Conservation (phyloP, 2,113 vertebrate species). For the Labrus mixtus region DNA sequence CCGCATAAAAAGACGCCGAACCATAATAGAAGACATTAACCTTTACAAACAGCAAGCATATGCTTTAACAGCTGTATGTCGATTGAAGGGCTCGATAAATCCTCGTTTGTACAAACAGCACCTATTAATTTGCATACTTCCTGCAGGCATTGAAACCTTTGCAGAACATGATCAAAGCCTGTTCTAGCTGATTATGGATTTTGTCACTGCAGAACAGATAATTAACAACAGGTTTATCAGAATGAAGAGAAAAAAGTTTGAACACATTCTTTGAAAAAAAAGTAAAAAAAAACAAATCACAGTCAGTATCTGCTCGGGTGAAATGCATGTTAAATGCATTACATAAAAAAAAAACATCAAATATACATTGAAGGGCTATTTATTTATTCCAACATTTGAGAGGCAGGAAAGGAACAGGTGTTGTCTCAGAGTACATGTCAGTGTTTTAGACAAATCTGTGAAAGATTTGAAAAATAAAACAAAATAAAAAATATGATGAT, state of each 20-base stretch:
- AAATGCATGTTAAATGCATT: constrained; percentile 20
- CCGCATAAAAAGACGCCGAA: constrained; percentile 9
- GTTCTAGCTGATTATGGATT: constrained; percentile 13
- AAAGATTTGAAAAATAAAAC: constrained; percentile 15
- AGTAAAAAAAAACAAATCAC: constrained; percentile 11
- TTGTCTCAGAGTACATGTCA: constrained; percentile 5
- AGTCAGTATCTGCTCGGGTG: constrained; percentile 12
- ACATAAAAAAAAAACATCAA: constrained; percentile 38
- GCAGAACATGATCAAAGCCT: constrained; percentile 19
- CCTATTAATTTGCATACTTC: not conserved
- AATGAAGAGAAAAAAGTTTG: not conserved
- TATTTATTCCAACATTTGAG: constrained; percentile 27
- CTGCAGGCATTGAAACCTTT: constrained; percentile 17
- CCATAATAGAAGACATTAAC: not conserved
- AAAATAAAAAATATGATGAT: constrained; percentile 19
- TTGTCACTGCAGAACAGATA: constrained; percentile 1
- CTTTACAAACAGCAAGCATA: not conserved
- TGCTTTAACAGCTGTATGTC: constrained; percentile 4
- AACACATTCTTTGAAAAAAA: constrained; percentile 3
- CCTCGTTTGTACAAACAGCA: not conserved
- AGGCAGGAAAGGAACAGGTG: constrained; percentile 13
- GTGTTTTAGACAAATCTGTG: constrained; percentile 5
- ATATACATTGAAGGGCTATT: too few relatives aligned
- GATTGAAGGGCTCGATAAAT: constrained; percentile 3
- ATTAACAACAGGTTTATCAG: constrained; percentile 9